Conservation (phyloP, 2,888 invertebrate species). For the Caenorhabditis becei region DNA sequence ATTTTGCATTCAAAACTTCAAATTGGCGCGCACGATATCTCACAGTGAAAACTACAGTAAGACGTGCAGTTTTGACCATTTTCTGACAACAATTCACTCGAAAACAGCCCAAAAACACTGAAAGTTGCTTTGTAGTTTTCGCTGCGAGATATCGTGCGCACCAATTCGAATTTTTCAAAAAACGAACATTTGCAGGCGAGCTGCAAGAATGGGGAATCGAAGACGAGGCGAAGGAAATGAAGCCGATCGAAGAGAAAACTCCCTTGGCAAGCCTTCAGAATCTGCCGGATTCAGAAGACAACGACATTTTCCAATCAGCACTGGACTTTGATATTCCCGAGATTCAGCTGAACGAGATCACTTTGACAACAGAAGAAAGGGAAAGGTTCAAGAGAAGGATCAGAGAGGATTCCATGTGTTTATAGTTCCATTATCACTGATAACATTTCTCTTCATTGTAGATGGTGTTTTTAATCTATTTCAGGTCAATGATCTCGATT, state of each 20-base stretch:
- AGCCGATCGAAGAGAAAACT: conserved; percentile 44
- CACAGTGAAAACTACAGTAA: too few relatives aligned
- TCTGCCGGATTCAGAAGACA: conserved; percentile 32
- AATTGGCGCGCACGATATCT: too few relatives aligned
- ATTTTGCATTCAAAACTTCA: too few relatives aligned
- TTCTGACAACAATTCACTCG: too few relatives aligned
- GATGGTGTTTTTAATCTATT: too few relatives aligned
- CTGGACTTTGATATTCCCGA: conserved; percentile 50
- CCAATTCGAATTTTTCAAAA: too few relatives aligned
- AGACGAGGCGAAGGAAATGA: conserved; percentile 56
- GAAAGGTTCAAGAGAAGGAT: conserved; percentile 57
- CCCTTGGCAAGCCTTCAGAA: conserved; percentile 48
- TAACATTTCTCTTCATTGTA: background rate
- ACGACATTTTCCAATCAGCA: conserved; percentile 48
- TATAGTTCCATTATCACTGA: conserved; percentile 9
- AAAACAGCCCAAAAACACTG: too few relatives aligned
- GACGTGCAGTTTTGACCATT: too few relatives aligned
- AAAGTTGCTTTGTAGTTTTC: too few relatives aligned
- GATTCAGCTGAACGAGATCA: conserved; percentile 57
- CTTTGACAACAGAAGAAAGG: conserved; percentile 55
- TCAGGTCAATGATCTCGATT: conserved; percentile 43
- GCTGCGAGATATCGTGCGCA: too few relatives aligned
- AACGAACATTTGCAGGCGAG: conserved; percentile 65
- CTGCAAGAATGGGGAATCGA: conserved; percentile 68
- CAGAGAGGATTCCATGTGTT: conserved; percentile 61